phyloP scores from a whole-genome alignment of 2,888 invertebrate genomes.

The Eilema caniola region DNA sequence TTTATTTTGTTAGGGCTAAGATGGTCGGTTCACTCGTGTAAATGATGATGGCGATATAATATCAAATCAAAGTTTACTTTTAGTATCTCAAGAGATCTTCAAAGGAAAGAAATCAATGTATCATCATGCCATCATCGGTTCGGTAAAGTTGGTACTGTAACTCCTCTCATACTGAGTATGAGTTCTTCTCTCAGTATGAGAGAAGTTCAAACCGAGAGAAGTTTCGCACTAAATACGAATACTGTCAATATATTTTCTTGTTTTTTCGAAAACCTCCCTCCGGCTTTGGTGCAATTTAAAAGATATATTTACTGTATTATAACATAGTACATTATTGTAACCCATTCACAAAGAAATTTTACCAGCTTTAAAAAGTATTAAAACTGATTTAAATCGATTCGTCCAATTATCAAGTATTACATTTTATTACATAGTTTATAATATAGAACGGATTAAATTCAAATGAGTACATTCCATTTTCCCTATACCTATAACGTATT shows the following conservation, averaged over 20 bases:
- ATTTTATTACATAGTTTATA: background rate
- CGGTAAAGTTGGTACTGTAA: background rate
- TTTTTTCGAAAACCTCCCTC: background rate
- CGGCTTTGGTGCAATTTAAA: conserved; percentile 2
- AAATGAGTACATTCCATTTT: conserved; percentile 2
- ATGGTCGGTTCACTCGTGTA: too few species aligned
- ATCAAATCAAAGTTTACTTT: background rate
- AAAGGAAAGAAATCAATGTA: background rate
- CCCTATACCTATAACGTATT: background rate
- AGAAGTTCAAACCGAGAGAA: too few species aligned
- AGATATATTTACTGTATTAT: background rate
- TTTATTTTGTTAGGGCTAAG: too few species aligned
- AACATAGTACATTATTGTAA: background rate
- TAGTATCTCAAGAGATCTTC: background rate
- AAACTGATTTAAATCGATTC: background rate
- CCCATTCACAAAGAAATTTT: background rate
- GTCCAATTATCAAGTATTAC: background rate
- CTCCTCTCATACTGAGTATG: too few species aligned
- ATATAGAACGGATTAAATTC: background rate
- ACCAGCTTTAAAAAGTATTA: background rate
- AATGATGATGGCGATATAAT: background rate
- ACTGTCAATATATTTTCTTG: background rate
- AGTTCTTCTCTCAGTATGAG: too few species aligned
- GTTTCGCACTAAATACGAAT: background rate
- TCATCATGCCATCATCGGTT: background rate